Percentiles rank a stretch among this genome's conserved stretches.
phyloP scores from a whole-genome alignment of 2,888 invertebrate species.

The Dusona sp. region DNA sequence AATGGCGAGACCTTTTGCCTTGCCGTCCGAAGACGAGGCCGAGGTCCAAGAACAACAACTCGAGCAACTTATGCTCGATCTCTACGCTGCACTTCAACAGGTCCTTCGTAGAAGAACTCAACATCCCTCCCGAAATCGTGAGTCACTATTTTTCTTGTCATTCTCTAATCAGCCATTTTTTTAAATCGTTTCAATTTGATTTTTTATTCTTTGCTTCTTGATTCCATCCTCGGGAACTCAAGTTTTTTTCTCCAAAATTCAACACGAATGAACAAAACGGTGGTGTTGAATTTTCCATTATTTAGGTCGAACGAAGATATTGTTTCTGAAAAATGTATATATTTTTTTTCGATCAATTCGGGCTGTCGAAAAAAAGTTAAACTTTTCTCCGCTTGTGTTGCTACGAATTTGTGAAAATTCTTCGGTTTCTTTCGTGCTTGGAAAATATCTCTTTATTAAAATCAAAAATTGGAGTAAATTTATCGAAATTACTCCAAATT shows the following conservation, averaged over 20 bases:
- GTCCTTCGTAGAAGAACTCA: slow-evolving; percentile 81
- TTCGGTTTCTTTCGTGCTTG: not conserved
- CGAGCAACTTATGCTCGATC: slow-evolving; percentile 82
- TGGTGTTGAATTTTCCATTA: not conserved
- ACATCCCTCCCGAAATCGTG: slow-evolving; percentile 83
- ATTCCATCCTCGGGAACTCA: not conserved
- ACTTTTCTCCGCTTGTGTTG: not conserved
- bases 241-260: not conserved
- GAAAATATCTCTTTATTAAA: not conserved
- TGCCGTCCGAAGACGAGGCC: slow-evolving; percentile 81
- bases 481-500: not conserved
- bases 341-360: not conserved
- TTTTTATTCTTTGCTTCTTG: not conserved
- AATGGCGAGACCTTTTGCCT: slow-evolving; percentile 83
- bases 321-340: not conserved
- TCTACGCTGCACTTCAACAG: slow-evolving; percentile 82
- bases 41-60: slow-evolving; percentile 80
- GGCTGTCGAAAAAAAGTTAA: too few relatives aligned
- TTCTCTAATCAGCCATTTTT: not conserved
- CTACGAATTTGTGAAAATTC: not conserved
- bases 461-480: not conserved
- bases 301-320: not conserved
- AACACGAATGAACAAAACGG: not conserved
- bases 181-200: not conserved
- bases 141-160: slow-evolving; percentile 71